Conservation (phyloP, 2,888 invertebrate species). For the Anagyrus pseudococci region DNA sequence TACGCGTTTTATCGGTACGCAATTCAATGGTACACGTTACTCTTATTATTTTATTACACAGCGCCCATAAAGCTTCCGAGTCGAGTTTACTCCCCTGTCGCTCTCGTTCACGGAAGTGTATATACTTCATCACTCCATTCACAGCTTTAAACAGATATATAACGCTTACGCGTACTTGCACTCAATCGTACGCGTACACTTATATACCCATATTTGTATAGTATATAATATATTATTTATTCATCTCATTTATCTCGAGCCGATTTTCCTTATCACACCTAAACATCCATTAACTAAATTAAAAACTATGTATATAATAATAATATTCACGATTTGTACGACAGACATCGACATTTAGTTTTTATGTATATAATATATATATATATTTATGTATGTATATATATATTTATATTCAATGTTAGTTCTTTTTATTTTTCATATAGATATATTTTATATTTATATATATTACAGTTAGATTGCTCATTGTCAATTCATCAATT, state of each 20-base stretch:
- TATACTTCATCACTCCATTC: constrained; percentile 27
- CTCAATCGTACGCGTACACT: constrained; percentile 18
- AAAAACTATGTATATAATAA: constrained; percentile 36
- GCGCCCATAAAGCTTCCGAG: not conserved
- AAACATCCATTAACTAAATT: constrained; percentile 43
- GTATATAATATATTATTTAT: constrained; percentile 2
- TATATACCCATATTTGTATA: constrained; percentile 18
- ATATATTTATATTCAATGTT: constrained; percentile 37
- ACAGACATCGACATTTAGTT: constrained; percentile 55
- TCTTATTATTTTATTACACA: constrained; percentile 23
- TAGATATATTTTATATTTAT: constrained; percentile 42
- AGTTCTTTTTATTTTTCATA: constrained; percentile 4
- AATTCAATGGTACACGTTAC: constrained; percentile 25
- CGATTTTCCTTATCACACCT: constrained; percentile 31
- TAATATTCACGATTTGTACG: constrained; percentile 53
- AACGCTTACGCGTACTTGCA: constrained; percentile 2
- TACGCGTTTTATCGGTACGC: constrained; percentile 21
- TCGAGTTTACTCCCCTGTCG: not conserved
- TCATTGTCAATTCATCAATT: constrained; percentile 62
- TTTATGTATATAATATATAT: constrained; percentile 47
- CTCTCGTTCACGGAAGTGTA: constrained; percentile 9
- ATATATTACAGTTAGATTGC: constrained; percentile 61
- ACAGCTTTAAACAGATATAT: constrained; percentile 26
- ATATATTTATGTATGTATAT: constrained; percentile 39
- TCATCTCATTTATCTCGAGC: constrained; percentile 16